phyloP scores from a whole-genome alignment of 2,797 vertebrate genomes.

The Alectoris magna region DNA sequence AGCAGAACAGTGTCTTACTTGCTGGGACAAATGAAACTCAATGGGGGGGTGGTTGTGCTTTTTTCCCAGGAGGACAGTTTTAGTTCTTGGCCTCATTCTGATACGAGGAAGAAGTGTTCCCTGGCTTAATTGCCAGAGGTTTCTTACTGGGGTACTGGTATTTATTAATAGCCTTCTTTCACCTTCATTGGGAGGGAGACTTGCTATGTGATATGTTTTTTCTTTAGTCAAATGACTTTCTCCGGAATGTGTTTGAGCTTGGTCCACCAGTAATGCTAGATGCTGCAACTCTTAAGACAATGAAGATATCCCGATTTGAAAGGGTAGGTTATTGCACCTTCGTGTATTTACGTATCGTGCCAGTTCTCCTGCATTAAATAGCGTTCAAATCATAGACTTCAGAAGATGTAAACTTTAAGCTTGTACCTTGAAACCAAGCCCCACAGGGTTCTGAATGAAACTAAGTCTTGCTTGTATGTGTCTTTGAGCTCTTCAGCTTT shows the following conservation, averaged over 20 bases:
- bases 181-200: background rate
- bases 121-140: background rate
- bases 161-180: background rate
- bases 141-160: background rate
- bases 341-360: background rate
- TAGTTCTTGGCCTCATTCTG: background rate
- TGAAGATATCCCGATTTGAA: constrained; percentile 96
- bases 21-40: background rate
- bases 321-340: constrained; percentile 82
- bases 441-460: background rate
- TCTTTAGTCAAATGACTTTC: constrained; percentile 93
- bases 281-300: constrained; percentile 91
- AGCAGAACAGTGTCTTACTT: background rate
- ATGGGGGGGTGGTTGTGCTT: accelerated
- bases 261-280: constrained; percentile 94
- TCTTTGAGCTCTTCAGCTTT: background rate
- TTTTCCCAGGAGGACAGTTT: background rate
- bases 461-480: accelerated
- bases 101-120: background rate
- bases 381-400: background rate
- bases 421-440: background rate
- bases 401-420: background rate
- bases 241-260: constrained; percentile 96
- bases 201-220: background rate
- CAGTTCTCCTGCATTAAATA: background rate